These are phyloP conservation scores for Neelides sp. DNA, from an alignment of 1,140 invertebrate genomes.

Conservation along the genomic window DNA sequence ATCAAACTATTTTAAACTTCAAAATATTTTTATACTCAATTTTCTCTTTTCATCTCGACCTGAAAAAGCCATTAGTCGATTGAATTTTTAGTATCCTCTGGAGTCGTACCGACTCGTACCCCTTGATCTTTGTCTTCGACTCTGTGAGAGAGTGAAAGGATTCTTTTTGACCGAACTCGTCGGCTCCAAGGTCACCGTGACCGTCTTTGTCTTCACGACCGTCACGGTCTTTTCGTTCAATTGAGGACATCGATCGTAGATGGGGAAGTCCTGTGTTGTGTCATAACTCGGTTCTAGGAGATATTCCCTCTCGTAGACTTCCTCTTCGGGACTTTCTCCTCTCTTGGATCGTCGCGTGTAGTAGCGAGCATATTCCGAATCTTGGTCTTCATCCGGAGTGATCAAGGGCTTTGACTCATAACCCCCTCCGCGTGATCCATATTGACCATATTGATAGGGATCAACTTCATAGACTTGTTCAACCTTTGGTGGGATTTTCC, in stretches of 20 bases:
- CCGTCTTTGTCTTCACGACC: slow-evolving; percentile 1
- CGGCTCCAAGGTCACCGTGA: slow-evolving; percentile 3
- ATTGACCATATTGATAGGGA: neutral
- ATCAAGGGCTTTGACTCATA: neutral
- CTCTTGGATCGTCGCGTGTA: slow-evolving; percentile 21
- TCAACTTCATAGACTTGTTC: neutral
- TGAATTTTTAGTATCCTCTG: too few species aligned
- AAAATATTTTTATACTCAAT: too few species aligned
- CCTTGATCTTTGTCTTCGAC: too few species aligned
- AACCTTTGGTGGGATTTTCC: neutral
- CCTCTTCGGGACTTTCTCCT: slow-evolving; percentile 2
- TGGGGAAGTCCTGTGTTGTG: slow-evolving; percentile 5
- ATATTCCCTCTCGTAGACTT: slow-evolving; percentile 10
- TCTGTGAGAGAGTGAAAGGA: too few species aligned
- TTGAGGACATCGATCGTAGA: slow-evolving; percentile 3
- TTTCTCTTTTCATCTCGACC: too few species aligned
- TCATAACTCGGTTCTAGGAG: slow-evolving; percentile 16
- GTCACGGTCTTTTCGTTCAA: slow-evolving; percentile 2
- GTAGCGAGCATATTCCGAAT: slow-evolving; percentile 21
- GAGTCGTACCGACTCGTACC: too few species aligned
- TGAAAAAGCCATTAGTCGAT: too few species aligned
- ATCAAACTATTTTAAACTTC: too few species aligned
- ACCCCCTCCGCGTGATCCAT: neutral
- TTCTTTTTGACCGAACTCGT: too few species aligned
- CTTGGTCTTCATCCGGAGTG: slow-evolving; percentile 7